Evolutionary conservation across 2,888 invertebrate genomes (phyloP).

Genomic region (Nesidiocoris tenuis): DNA sequence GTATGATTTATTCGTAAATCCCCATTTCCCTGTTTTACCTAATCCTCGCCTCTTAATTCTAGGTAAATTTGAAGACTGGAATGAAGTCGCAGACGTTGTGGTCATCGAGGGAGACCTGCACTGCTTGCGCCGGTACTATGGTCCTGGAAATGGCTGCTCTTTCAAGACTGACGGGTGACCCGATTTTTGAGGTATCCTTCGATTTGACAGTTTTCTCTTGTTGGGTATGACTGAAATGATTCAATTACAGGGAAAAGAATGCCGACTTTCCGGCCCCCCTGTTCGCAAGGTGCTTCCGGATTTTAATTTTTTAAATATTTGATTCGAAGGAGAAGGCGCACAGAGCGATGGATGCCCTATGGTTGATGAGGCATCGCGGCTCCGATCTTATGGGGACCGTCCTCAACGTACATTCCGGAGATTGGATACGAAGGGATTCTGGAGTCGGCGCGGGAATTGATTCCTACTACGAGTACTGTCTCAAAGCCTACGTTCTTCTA

Average conservation of each 20-base stretch:
- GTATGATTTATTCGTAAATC: neutral
- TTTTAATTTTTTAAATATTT: no score
- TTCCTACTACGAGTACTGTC: slow-evolving; percentile 96
- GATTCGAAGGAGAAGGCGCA: slow-evolving; percentile 91
- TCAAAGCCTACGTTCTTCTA: slow-evolving; percentile 94
- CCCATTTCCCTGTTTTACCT: neutral
- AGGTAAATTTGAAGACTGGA: slow-evolving; percentile 80
- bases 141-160: slow-evolving; percentile 96
- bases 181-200: slow-evolving; percentile 84
- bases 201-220: slow-evolving; percentile 27
- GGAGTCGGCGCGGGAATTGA: slow-evolving; percentile 99
- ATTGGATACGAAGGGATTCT: slow-evolving; percentile 95
- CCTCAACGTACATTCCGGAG: slow-evolving; percentile 94
- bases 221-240: neutral
- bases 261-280: neutral
- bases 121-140: slow-evolving; percentile 98
- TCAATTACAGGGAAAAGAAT: slow-evolving; percentile 26
- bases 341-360: slow-evolving; percentile 93
- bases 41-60: slow-evolving; percentile 5
- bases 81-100: slow-evolving; percentile 73
- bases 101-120: slow-evolving; percentile 87
- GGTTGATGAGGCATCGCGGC: slow-evolving; percentile 87
- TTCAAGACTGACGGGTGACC: slow-evolving; percentile 86
- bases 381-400: slow-evolving; percentile 97
- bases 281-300: no score